Base-by-base conservation (phyloP, 2,113 vertebrate genomes). In the Morone saxatilis region DNA sequence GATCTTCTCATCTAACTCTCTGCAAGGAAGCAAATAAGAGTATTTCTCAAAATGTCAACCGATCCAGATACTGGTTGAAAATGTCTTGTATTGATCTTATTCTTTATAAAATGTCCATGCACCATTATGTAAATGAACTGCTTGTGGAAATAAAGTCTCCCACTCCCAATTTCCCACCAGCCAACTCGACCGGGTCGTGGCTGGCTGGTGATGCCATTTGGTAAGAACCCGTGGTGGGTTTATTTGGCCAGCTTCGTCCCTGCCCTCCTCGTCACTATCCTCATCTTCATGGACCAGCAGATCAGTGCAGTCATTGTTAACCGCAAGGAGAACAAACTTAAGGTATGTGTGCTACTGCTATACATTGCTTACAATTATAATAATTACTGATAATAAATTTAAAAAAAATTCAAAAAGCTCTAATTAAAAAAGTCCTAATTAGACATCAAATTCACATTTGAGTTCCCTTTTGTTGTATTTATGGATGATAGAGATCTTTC, bases 261-360 rank as follows among this genome's bases (percentile, higher is more conserved):
- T 0, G 98, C 98, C 20, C 95, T 99, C 31, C 95, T 99, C 0
- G 98, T 99, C 88, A 99, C 98, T 82, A 99, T 99, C 92, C 96
- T 99, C 91, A 98, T 99, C 95, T 99, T 99, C 96, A 99, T 99
- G 98, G 98, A 99, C 93, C 97, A 99, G 94, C 98, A 99, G 94
- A 99, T 99, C 92, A 99, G 97, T 0, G 98, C 97, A 0, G 98
- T 99, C 91, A 99, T 99, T 7, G 97, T 99, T 80, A 99, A 98
- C 94, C 94, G 98, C 82, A 98, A 99, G 86, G 98, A 99, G 91
- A 96, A 99, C 94, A 99, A 98, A 83, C 96, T 99, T 22, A 96
- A 95, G 96, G 98, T 98, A 86, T 56, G 62, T 65, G 12, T 38
- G 9, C 50, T 6, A 22, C 47, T 38, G 5, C 5, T 69, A 9